Conservation (phyloP, 2,888 invertebrate genomes). For the Deilephila elpenor region DNA sequence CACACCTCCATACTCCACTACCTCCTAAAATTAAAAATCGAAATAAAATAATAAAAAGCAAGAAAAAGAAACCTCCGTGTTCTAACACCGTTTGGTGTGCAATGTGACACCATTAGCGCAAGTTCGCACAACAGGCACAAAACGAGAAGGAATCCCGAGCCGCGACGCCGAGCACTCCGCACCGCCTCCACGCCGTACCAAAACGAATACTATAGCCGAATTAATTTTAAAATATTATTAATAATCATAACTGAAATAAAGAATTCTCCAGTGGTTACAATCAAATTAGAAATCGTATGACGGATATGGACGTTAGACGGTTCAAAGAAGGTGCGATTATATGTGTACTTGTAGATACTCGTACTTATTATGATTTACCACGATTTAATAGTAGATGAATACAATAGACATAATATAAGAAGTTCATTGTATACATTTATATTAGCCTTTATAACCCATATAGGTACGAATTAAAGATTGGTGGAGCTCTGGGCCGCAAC, state of each 20-base stretch:
- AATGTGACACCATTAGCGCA: constrained; percentile 80
- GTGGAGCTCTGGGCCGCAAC: too few species aligned
- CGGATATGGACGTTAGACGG: too few species aligned
- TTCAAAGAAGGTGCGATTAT: too few species aligned
- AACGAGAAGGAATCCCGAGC: constrained; percentile 72
- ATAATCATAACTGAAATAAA: background rate
- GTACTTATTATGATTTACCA: too few species aligned
- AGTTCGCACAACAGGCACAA: constrained; percentile 69
- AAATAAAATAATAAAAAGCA: constrained; percentile 48
- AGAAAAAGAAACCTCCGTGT: constrained; percentile 59
- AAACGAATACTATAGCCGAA: background rate
- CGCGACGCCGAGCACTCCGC: constrained; percentile 40
- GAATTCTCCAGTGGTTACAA: background rate
- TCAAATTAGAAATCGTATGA: too few species aligned
- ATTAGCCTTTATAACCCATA: too few species aligned
- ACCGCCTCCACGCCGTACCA: background rate
- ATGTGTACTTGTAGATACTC: too few species aligned
- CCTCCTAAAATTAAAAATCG: background rate
- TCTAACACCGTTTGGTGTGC: constrained; percentile 71
- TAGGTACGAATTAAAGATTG: too few species aligned
- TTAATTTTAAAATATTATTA: background rate
- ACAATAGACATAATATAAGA: too few species aligned
- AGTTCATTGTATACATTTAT: too few species aligned
- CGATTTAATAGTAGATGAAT: too few species aligned
- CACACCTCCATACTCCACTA: background rate